These are phyloP conservation scores for Lates calcarifer DNA, from an alignment of 2,113 vertebrate species.

Conservation along the genomic window DNA sequence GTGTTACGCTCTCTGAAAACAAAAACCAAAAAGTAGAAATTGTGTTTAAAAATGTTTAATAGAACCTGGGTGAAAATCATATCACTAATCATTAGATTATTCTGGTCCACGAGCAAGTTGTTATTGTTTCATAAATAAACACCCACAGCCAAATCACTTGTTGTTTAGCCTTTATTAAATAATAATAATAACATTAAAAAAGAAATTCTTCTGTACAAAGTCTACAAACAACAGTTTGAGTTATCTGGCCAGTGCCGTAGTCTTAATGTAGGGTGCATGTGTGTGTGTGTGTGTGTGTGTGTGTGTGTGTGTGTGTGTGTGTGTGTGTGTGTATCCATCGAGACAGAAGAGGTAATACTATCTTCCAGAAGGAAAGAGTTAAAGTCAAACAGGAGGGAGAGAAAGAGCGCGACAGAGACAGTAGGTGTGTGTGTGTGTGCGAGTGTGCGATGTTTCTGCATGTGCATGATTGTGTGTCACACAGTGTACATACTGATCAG, in stretches of 20 bases:
- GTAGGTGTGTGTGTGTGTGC: background rate
- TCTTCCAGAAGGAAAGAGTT: conserved; percentile 85
- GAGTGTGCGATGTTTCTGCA: background rate
- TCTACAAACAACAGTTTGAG: conserved; percentile 97
- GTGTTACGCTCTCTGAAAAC: background rate
- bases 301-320: conserved; percentile 63
- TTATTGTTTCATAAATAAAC: background rate
- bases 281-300: conserved; percentile 64
- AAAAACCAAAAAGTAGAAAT: background rate
- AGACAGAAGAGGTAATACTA: conserved; percentile 89
- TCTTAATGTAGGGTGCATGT: conserved; percentile 34
- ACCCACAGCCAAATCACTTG: conserved; percentile 36
- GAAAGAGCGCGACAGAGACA: conserved; percentile 15
- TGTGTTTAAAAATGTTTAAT: background rate
- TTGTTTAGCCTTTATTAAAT: conserved; percentile 99
- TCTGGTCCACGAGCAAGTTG: background rate
- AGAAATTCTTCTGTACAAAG: conserved; percentile 95
- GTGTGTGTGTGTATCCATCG: conserved; percentile 55
- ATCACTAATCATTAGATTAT: background rate
- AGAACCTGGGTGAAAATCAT: background rate
- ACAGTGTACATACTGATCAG: background rate
- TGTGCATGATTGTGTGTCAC: conserved; percentile 3
- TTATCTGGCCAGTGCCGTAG: conserved; percentile 85
- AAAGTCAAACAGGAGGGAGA: conserved; percentile 41
- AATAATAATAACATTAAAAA: conserved; percentile 94